Percentiles rank a stretch among this genome's conserved stretches.
Evolutionary conservation across 2,113 vertebrate species (phyloP).

Genomic region (Scolopax mira): DNA sequence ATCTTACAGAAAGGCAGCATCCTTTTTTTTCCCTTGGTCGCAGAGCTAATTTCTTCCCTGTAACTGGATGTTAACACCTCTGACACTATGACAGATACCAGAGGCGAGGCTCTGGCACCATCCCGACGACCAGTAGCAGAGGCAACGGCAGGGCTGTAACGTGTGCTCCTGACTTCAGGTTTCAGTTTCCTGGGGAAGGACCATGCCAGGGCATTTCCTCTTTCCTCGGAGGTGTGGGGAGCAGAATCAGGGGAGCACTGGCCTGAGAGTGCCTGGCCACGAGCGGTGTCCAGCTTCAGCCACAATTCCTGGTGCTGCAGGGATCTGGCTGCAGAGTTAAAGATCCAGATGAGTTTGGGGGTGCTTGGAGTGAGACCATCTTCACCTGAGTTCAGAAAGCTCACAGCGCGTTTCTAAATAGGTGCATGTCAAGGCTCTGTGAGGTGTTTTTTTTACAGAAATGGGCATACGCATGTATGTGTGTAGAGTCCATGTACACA

Average conservation of each 20-base stretch:
- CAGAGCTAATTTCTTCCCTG: constrained; percentile 7
- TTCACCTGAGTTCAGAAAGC: background rate
- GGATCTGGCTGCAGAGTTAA: background rate
- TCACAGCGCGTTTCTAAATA: background rate
- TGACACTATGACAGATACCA: background rate
- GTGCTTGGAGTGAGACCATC: background rate
- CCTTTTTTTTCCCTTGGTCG: background rate
- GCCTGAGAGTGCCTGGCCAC: background rate
- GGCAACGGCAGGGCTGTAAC: background rate
- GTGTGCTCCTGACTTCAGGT: constrained; percentile 16
- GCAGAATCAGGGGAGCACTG: background rate
- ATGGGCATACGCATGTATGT: background rate
- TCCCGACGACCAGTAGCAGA: background rate
- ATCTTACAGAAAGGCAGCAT: background rate
- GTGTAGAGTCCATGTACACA: background rate
- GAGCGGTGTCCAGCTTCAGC: background rate
- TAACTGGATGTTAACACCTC: constrained; percentile 24
- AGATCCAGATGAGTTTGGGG: background rate
- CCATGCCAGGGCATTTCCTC: constrained; percentile 18
- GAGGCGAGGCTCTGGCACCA: background rate
- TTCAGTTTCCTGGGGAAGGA: constrained; percentile 21
- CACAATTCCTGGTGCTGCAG: accelerated
- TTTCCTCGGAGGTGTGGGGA: background rate
- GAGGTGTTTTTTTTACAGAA: background rate
- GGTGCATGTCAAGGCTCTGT: background rate